A percentile compares a stretch with the other conserved stretches of the same genome.
Conservation (phyloP, 1,140 invertebrate genomes). For the Diuraphis noxia region DNA sequence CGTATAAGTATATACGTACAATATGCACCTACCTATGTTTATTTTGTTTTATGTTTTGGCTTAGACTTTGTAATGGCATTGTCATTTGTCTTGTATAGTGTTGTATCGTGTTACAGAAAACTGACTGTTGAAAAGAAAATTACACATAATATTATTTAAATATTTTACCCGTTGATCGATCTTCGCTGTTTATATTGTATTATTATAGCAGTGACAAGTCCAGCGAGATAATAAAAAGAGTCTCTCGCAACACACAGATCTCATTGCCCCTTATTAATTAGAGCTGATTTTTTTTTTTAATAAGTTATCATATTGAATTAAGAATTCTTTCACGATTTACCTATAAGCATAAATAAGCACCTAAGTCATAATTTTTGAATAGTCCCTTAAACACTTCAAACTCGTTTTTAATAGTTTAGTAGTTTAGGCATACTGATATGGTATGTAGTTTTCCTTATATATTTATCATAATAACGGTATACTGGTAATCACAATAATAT, state of each 20-base stretch:
- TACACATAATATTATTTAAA: no score
- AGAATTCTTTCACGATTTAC: neutral
- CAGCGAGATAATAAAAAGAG: neutral
- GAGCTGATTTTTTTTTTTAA: neutral
- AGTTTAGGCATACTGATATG: no score
- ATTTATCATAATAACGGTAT: no score
- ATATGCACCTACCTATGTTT: neutral
- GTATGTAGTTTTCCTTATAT: no score
- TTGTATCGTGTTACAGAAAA: neutral
- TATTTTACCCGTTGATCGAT: neutral
- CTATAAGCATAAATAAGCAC: neutral
- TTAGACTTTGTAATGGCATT: neutral
- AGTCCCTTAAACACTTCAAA: neutral
- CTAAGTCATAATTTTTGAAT: neutral
- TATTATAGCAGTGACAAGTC: neutral
- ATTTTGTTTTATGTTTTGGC: neutral
- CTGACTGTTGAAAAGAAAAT: neutral
- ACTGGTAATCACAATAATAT: no score
- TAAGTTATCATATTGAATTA: neutral
- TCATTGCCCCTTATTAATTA: neutral
- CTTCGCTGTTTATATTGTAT: neutral
- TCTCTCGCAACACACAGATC: neutral
- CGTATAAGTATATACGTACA: neutral
- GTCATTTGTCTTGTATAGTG: neutral
- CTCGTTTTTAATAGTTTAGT: no score